A percentile compares a stretch with the other conserved stretches of the same genome.
phyloP scores from a whole-genome alignment of 2,888 invertebrate species.

The Dusona sp. region DNA sequence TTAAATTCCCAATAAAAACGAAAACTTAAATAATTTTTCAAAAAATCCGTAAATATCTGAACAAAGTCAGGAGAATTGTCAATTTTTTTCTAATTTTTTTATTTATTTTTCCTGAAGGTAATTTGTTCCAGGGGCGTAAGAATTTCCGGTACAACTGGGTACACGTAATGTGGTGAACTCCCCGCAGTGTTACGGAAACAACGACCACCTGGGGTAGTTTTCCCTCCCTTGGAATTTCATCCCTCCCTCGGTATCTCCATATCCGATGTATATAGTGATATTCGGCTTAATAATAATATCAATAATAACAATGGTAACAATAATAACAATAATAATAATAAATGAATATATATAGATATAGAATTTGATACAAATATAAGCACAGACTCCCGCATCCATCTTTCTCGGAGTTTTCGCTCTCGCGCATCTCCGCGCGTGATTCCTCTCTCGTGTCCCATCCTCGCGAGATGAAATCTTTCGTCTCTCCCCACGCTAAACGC shows the following conservation, averaged over 20 bases:
- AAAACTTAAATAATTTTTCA: too few relatives aligned
- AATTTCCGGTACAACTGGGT: conserved; percentile 77
- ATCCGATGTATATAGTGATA: background rate
- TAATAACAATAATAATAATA: conserved; percentile 17
- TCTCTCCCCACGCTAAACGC: conserved; percentile 21
- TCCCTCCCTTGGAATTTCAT: conserved; percentile 24
- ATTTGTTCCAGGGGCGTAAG: conserved; percentile 73
- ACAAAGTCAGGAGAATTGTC: too few relatives aligned
- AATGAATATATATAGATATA: background rate
- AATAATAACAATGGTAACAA: conserved; percentile 13
- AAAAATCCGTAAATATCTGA: too few relatives aligned
- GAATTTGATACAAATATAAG: background rate
- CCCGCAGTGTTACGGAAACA: conserved; percentile 76
- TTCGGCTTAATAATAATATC: conserved; percentile 1
- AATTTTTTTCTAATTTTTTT: background rate
- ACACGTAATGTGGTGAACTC: conserved; percentile 79
- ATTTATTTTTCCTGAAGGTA: background rate
- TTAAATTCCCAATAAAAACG: background rate
- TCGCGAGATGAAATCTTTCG: conserved; percentile 19
- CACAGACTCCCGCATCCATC: conserved; percentile 40
- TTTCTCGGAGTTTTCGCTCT: conserved; percentile 34
- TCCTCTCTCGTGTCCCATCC: background rate
- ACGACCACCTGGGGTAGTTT: conserved; percentile 69
- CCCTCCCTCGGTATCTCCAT: conserved; percentile 44
- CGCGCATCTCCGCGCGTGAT: conserved; percentile 18